Conservation (phyloP, 2,797 vertebrate species). For the Syndactyla subalaris region DNA sequence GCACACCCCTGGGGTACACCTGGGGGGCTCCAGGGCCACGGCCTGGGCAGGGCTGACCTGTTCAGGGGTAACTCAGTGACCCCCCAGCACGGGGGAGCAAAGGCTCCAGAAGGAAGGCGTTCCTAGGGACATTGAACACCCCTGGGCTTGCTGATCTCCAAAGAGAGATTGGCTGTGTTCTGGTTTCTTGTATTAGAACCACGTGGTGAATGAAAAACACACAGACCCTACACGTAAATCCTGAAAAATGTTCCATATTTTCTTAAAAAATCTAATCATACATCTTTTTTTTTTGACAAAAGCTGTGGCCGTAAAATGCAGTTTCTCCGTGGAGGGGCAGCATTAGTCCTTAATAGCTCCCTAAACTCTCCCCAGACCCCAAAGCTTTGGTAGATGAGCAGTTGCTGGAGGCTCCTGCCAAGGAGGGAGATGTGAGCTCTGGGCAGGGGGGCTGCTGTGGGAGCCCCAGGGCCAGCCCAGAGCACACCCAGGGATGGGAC, state of each 20-base stretch:
- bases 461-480: background rate
- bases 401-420: background rate
- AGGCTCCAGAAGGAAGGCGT: background rate
- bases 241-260: background rate
- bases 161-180: background rate
- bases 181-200: background rate
- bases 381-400: rapidly evolving
- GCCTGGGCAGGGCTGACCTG: background rate
- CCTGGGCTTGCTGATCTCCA: background rate
- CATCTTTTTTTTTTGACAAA: background rate
- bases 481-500: background rate
- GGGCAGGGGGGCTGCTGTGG: background rate
- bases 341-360: background rate
- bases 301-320: background rate
- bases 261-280: background rate
- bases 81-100: background rate
- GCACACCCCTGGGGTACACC: no score
- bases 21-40: background rate
- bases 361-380: background rate
- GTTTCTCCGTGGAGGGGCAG: background rate
- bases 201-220: background rate
- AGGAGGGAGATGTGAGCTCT: no score
- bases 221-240: background rate
- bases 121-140: background rate
- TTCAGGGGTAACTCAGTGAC: background rate